These are phyloP conservation scores for Karalla daura DNA, from an alignment of 2,797 vertebrate species.

Conservation along the genomic window DNA sequence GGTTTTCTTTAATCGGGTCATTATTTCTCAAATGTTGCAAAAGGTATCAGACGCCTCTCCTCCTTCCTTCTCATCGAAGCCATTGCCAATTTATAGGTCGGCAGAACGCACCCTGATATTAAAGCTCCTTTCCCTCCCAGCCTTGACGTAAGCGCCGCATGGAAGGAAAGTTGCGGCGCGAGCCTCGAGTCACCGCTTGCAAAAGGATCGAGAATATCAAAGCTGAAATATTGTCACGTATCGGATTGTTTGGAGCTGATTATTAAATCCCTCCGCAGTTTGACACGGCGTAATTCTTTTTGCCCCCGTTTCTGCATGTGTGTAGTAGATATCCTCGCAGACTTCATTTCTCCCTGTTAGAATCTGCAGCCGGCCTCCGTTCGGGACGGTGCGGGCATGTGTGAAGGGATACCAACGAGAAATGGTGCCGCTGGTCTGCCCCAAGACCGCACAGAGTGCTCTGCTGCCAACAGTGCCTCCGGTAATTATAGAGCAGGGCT, in stretches of 20 bases:
- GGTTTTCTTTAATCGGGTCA: neutral
- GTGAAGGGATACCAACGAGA: constrained; percentile 66
- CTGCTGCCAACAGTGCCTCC: constrained; percentile 76
- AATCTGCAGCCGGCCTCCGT: constrained; percentile 40
- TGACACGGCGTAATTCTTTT: constrained; percentile 8
- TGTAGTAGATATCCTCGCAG: constrained; percentile 30
- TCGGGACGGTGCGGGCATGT: constrained; percentile 49
- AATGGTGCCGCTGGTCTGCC: constrained; percentile 75
- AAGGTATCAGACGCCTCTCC: neutral
- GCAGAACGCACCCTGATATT: constrained; percentile 9
- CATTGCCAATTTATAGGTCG: constrained; percentile 11
- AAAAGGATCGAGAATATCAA: constrained; percentile 4
- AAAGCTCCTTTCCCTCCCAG: constrained; percentile 7
- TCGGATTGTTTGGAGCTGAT: neutral
- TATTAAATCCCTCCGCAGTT: neutral
- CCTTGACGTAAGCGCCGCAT: constrained; percentile 1
- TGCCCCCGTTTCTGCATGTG: neutral
- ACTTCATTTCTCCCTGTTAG: constrained; percentile 16
- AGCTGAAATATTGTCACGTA: neutral
- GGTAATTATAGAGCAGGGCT: constrained; percentile 81
- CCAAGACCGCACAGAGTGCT: constrained; percentile 68
- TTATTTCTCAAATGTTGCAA: neutral
- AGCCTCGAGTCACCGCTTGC: neutral
- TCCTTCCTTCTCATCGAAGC: constrained; percentile 13
- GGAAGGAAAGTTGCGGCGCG: neutral